Percentiles rank a stretch among this genome's conserved stretches.
These are phyloP conservation scores for Priocnemis perturbator DNA, from an alignment of 2,888 invertebrate genomes.

Conservation along the genomic window DNA sequence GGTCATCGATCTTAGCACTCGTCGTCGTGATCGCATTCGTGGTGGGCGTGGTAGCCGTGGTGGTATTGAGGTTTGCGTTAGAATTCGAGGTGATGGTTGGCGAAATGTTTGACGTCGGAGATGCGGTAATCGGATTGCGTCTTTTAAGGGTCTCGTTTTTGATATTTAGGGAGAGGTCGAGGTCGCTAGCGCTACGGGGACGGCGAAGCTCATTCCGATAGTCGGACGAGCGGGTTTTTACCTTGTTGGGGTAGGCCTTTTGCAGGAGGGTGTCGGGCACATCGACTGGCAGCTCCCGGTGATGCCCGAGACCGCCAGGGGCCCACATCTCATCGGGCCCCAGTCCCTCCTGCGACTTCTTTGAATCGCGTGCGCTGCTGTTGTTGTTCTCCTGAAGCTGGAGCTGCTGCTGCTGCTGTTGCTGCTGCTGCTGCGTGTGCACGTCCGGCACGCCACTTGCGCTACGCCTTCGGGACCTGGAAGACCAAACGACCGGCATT, in stretches of 20 bases:
- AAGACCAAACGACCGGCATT: constrained; percentile 49
- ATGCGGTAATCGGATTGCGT: constrained; percentile 71
- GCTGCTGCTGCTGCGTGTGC: constrained; percentile 77
- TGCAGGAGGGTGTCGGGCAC: constrained; percentile 86
- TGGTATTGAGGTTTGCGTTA: constrained; percentile 11
- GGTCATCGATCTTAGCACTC: constrained; percentile 61
- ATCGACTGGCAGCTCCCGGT: constrained; percentile 99
- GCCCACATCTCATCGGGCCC: constrained; percentile 77
- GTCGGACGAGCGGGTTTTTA: constrained; percentile 56
- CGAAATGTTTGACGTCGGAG: neutral
- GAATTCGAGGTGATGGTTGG: constrained; percentile 48
- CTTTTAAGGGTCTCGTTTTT: constrained; percentile 58
- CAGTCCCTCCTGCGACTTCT: constrained; percentile 69
- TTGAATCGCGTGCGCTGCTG: constrained; percentile 73
- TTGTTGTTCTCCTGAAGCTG: constrained; percentile 56
- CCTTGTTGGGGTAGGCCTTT: constrained; percentile 76
- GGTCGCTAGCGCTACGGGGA: constrained; percentile 72
- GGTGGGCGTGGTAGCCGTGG: constrained; percentile 28
- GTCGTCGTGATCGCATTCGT: constrained; percentile 63
- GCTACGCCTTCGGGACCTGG: constrained; percentile 87
- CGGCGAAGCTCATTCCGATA: constrained; percentile 59
- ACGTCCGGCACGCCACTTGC: constrained; percentile 89
- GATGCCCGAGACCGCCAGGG: constrained; percentile 81
- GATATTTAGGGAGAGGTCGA: constrained; percentile 65
- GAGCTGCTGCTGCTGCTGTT: constrained; percentile 8